Evolutionary conservation across 2,113 vertebrate genomes (phyloP).

Genomic region (Zingel zingel): DNA sequence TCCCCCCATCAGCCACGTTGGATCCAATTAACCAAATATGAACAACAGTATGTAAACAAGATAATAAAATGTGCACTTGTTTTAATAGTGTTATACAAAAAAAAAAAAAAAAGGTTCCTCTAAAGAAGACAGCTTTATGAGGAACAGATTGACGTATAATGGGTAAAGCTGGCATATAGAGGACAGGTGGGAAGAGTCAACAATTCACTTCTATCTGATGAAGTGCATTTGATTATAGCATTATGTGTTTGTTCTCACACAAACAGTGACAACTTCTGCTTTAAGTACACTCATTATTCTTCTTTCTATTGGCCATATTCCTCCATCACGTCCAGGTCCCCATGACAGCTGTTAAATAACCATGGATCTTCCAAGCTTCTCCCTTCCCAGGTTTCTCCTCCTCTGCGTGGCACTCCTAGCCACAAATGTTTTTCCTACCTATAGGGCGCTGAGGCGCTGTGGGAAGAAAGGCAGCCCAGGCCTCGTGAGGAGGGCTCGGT

Average conservation of each 20-base stretch:
- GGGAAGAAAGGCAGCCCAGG: slow-evolving; percentile 37
- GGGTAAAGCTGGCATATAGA: slow-evolving; percentile 8
- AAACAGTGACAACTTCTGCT: slow-evolving; percentile 71
- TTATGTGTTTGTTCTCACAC: slow-evolving; percentile 56
- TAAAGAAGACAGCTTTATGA: slow-evolving; percentile 68
- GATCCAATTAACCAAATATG: slow-evolving; percentile 4
- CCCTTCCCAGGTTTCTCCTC: slow-evolving; percentile 30
- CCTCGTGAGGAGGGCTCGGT: slow-evolving; percentile 18
- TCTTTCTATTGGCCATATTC: slow-evolving; percentile 15
- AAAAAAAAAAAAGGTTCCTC: slow-evolving; percentile 50
- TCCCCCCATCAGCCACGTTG: neutral
- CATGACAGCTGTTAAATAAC: slow-evolving; percentile 45
- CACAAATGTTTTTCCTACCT: slow-evolving; percentile 24
- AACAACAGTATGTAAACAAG: slow-evolving; percentile 8
- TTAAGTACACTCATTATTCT: slow-evolving; percentile 25
- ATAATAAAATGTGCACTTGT: slow-evolving; percentile 27
- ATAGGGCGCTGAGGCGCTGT: neutral
- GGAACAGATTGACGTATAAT: slow-evolving; percentile 39
- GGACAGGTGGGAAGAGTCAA: slow-evolving; percentile 72
- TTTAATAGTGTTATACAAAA: neutral
- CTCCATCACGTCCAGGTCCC: slow-evolving; percentile 41
- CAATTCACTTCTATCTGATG: slow-evolving; percentile 56
- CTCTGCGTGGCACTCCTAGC: slow-evolving; percentile 30
- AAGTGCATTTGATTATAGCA: slow-evolving; percentile 13
- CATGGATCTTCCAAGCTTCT: slow-evolving; percentile 14